Evolutionary conservation across 2,888 invertebrate genomes (phyloP).

Genomic region (Xanthorhoe designata): DNA sequence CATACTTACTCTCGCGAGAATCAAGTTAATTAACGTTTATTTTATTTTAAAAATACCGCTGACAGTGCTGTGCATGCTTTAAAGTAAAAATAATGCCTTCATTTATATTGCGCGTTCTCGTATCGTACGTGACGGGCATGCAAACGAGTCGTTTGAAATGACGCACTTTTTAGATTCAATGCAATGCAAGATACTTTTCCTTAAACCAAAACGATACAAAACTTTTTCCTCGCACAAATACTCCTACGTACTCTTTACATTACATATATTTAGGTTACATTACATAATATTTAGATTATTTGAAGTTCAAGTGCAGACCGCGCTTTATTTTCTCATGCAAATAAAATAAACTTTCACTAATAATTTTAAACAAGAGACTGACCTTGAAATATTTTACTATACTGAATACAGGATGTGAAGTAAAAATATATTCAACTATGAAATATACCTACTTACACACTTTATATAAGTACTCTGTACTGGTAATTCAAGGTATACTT

Average conservation of each 20-base stretch:
- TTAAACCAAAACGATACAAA: neutral
- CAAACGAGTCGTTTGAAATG: no score
- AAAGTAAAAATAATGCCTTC: neutral
- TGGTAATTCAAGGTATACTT: neutral
- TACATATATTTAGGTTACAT: no score
- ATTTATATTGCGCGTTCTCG: slow-evolving; percentile 1
- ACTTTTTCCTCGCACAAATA: no score
- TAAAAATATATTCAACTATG: neutral
- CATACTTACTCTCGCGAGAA: slow-evolving; percentile 8
- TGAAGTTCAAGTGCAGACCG: no score
- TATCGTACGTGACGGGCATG: neutral
- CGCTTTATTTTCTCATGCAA: no score
- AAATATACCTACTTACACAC: neutral
- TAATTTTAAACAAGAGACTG: no score
- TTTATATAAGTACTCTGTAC: neutral
- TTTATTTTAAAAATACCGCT: slow-evolving; percentile 18
- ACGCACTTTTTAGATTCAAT: neutral
- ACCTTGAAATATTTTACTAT: no score
- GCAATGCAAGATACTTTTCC: neutral
- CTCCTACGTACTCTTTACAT: no score
- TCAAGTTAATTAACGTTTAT: slow-evolving; percentile 23
- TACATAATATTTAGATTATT: no score
- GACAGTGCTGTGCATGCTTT: slow-evolving; percentile 9
- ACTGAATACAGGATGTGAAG: no score
- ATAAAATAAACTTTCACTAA: no score